phyloP scores from a whole-genome alignment of 2,888 invertebrate genomes.

The Hydrotaea diabolus region DNA sequence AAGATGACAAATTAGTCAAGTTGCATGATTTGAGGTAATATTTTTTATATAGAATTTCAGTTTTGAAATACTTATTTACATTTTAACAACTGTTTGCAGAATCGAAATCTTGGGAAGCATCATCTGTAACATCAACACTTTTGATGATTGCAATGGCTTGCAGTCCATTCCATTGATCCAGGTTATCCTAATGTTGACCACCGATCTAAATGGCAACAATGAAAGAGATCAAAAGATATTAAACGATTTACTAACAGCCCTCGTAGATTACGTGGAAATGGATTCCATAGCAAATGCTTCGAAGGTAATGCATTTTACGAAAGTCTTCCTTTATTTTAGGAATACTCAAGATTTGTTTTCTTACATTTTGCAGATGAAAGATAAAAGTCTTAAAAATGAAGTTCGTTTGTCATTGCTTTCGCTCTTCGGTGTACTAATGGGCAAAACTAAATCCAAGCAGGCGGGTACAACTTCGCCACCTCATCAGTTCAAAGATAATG shows the following conservation, averaged over 20 bases:
- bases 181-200: conserved; percentile 93
- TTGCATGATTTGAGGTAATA: conserved; percentile 78
- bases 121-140: conserved; percentile 88
- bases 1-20: conserved; percentile 78
- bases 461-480: conserved; percentile 80
- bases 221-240: conserved; percentile 90
- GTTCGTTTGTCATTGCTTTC: conserved; percentile 94
- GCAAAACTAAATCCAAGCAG: conserved; percentile 80
- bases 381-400: conserved; percentile 88
- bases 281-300: conserved; percentile 82
- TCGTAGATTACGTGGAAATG: conserved; percentile 88
- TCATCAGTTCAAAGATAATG: conserved; percentile 83
- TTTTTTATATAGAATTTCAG: not conserved
- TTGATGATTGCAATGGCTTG: conserved; percentile 90
- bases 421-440: conserved; percentile 86
- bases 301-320: conserved; percentile 70
- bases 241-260: conserved; percentile 87
- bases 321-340: not conserved
- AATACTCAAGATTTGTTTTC: not conserved
- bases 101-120: conserved; percentile 87
- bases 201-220: conserved; percentile 92
- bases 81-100: conserved; percentile 68
- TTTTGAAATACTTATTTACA: not conserved
- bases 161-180: conserved; percentile 95
- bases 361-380: conserved; percentile 74